Conservation (phyloP, 2,888 invertebrate genomes). For the Malthinus seriepunctatus region DNA sequence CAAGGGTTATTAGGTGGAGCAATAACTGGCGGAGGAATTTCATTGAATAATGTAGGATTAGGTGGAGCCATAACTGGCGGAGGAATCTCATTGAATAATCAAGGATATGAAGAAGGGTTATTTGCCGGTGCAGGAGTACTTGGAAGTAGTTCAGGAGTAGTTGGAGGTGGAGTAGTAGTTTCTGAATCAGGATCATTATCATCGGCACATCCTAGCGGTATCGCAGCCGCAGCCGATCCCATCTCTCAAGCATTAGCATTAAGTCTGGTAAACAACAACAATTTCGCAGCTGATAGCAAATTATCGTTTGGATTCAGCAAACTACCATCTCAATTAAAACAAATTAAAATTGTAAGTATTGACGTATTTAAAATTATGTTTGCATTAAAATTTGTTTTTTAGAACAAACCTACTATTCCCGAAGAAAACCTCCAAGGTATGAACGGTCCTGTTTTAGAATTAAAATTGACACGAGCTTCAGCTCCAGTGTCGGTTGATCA, state of each 20-base stretch:
- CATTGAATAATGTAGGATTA: too few relatives aligned
- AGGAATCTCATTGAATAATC: too few relatives aligned
- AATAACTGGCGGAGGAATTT: too few relatives aligned
- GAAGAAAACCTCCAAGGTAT: slow-evolving; percentile 58
- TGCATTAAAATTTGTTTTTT: background rate
- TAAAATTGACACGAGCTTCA: slow-evolving; percentile 47
- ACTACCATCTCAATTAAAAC: slow-evolving; percentile 53
- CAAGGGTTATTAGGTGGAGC: too few relatives aligned
- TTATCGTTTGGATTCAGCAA: slow-evolving; percentile 59
- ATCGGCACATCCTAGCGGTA: background rate
- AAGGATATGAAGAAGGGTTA: too few relatives aligned
- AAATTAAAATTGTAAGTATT: slow-evolving; percentile 4
- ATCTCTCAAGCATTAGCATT: slow-evolving; percentile 56
- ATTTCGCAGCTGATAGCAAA: slow-evolving; percentile 56
- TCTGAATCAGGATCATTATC: too few relatives aligned
- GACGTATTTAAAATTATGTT: too few relatives aligned
- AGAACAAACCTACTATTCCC: slow-evolving; percentile 49
- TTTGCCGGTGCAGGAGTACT: too few relatives aligned
- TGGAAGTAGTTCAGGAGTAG: too few relatives aligned
- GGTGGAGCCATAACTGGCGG: too few relatives aligned
- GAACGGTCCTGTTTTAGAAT: slow-evolving; percentile 59
- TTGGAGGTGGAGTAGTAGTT: too few relatives aligned
- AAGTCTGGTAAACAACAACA: slow-evolving; percentile 49
- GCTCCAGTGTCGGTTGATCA: slow-evolving; percentile 36
- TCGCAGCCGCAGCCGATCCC: slow-evolving; percentile 54